Evolutionary conservation across 2,797 vertebrate species (phyloP), one percentile per base, ranked within the genome.

Genomic region (Leucoraja ocellata): DNA sequence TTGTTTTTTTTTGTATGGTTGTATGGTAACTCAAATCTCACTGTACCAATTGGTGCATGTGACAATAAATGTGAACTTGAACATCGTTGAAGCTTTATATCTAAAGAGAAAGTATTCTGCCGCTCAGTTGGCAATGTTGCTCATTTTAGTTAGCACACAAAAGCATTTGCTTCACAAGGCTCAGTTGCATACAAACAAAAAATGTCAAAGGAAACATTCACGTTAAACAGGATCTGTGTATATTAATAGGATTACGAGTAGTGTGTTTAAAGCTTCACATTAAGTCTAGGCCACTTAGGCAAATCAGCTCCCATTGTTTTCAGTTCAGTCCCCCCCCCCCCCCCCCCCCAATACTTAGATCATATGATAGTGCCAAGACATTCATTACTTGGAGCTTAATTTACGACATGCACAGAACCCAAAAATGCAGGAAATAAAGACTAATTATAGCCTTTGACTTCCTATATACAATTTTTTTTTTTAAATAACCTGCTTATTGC

Each of bases 371-470:
- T 84, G 54, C 58, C 54, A 84, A 84, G 54, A 11, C 81, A 61
- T 84, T 58, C 28, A 86, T 86, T 63, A 86, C 16, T 63, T 11
- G 28, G 54, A 86, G 16, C 14, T 39, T 83, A 58, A 58, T 83
- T 83, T 83, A 83, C 4, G 11, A 63, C 10, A 61, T 63, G 61
- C 25, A 63, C 13, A 58, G 25, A 84, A 86, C 54, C n/a, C 1
- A 14, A 61, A 63, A 84, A 58, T 5, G n/a, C 11, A 28, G 54
- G 18, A 1, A 61, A 13, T 28, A 25, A 86, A 16, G 25, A 86
- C 46, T n/a, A 86, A 86, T 63, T 86, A n/a, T 25, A 86, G 54
- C 83, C 83, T 86, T 61, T 63, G 61, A 86, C 83, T 63, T 58
- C 63, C 83, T 86, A 23, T 84, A 68, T 68, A 68, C 16, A 11